These are phyloP conservation scores for Petrocephalus zakoni DNA, from an alignment of 2,113 vertebrate species.

Conservation along the genomic window DNA sequence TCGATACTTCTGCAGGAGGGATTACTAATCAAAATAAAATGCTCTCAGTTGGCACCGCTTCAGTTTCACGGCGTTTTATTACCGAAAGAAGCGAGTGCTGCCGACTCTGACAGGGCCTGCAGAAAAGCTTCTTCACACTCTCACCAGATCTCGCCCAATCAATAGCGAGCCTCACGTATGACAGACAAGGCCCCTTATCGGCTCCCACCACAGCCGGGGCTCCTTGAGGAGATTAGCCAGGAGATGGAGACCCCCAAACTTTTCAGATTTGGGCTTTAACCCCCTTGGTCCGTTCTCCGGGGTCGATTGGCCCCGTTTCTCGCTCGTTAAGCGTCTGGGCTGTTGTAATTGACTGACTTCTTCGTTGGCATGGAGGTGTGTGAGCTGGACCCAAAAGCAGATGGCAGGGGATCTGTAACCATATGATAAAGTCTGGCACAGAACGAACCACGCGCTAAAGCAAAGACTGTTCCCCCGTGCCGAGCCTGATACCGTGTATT, in stretches of 20 bases:
- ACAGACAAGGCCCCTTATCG: conserved; percentile 23
- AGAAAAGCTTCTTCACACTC: not conserved
- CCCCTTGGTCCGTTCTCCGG: conserved; percentile 26
- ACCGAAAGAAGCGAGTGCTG: not conserved
- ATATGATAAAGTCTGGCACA: conserved; percentile 39
- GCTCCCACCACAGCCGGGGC: conserved; percentile 7
- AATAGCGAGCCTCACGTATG: not conserved
- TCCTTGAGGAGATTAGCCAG: conserved; percentile 11
- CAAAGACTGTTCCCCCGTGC: not conserved
- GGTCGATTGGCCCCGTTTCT: conserved; percentile 44
- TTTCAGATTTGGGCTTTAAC: not conserved
- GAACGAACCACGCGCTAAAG: conserved; percentile 24
- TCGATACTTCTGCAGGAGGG: not conserved
- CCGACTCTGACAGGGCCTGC: conserved; percentile 1
- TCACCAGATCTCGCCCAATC: not conserved
- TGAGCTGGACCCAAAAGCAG: conserved; percentile 47
- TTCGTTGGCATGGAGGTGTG: conserved; percentile 35
- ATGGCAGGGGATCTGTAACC: conserved; percentile 36
- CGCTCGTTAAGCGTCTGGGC: conserved; percentile 40
- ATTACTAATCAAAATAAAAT: not conserved
- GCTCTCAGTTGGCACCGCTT: not conserved
- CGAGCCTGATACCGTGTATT: not conserved
- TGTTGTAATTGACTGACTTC: conserved; percentile 42
- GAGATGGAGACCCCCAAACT: conserved; percentile 10
- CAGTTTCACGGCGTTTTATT: conserved; percentile 27